Evolutionary conservation across 2,888 invertebrate genomes (phyloP), one percentile per base, ranked within the genome.

Genomic region (Xylota sylvarum): DNA sequence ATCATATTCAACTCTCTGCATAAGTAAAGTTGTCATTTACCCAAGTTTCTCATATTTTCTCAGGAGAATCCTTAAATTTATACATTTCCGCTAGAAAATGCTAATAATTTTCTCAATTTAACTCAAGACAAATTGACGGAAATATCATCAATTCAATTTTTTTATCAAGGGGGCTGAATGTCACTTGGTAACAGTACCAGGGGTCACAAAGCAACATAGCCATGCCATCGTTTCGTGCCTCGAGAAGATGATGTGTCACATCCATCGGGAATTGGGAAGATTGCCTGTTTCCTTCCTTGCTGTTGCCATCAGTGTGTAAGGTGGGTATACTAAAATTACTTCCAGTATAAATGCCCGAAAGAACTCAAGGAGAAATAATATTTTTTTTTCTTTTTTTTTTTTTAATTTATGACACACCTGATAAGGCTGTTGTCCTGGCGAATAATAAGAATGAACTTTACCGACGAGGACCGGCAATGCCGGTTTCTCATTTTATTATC

Each of bases 401-500:
- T 62, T 55, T 43, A 74, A 74, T 74, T 74, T 74, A 74, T 74
- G 74, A 74, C 64, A 55, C 55, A 64, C 64, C 74, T 64, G 74
- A 74, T 74, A 74, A 74, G 74, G 35, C 32, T 46, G 55, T 48
- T 67, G 65, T 73, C 83, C 83, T 84, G 78, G 73, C 62, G 64
- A 84, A 84, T 84, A 84, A 79, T 79, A 78, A 56, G 56, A 56
- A 79, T 60, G 27, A 69, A 84, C 48, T 77, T 32, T 56, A 17
- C 19, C 43, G 37, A 27, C 43, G 30, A 40, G 19, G 32, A 70
- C 65, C 48, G 67, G 67, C 67, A 77, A 35, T 43, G 48, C 37
- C 73, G 52, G 79, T 74, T 78, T 78, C 69, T 62, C 73, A 84
- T 84, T 84, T 73, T 73, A 79, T 79, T 84, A 84, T 79, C 79